Evolutionary conservation across 2,797 vertebrate genomes (phyloP).

Genomic region (Pseudochaenichthys georgianus): DNA sequence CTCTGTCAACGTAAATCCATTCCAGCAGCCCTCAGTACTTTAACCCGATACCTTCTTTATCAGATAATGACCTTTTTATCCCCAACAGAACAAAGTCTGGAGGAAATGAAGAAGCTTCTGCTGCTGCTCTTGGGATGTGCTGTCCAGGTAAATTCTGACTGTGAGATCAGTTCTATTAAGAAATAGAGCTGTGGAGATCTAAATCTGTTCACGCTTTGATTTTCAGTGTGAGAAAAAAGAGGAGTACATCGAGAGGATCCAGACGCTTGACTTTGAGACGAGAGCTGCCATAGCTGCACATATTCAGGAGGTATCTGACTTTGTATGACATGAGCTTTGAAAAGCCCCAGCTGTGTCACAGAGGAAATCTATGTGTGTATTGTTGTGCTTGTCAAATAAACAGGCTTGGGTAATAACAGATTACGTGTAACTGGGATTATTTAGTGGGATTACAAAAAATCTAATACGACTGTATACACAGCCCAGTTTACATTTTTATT

Average conservation of each 20-base stretch:
- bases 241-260: slow-evolving; percentile 95
- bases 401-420: no score
- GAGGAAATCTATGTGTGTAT: not conserved
- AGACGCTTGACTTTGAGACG: slow-evolving; percentile 93
- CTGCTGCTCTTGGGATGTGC: slow-evolving; percentile 94
- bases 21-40: slow-evolving; percentile 26
- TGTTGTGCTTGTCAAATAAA: not conserved
- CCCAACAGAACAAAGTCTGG: slow-evolving; percentile 90
- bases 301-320: slow-evolving; percentile 94
- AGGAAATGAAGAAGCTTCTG: slow-evolving; percentile 93
- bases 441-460: no score
- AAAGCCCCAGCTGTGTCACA: not conserved
- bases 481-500: no score
- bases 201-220: slow-evolving; percentile 27
- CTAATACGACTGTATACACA: no score
- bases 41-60: slow-evolving; percentile 18
- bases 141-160: slow-evolving; percentile 90
- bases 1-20: slow-evolving; percentile 32
- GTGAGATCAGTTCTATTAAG: not conserved
- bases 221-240: slow-evolving; percentile 95
- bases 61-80: slow-evolving; percentile 8
- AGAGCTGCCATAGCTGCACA: slow-evolving; percentile 94
- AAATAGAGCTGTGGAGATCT: slow-evolving; percentile 5
- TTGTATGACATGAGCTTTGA: not conserved
- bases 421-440: no score